Evolutionary conservation across 2,888 invertebrate genomes (phyloP).

Genomic region (Ptychoptera contaminata): DNA sequence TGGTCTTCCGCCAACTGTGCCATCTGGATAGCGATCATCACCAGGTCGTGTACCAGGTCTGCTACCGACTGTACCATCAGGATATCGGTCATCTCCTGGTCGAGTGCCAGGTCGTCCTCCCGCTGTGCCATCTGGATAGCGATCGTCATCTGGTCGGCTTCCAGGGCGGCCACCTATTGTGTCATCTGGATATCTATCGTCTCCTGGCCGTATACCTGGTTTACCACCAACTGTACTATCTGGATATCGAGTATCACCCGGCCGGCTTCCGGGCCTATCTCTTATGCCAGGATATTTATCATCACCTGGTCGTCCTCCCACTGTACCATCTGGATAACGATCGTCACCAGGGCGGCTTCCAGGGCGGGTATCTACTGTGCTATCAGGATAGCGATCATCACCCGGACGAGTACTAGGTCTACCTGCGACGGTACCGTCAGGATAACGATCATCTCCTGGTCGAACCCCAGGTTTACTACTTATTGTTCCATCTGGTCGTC

Average conservation of each 20-base stretch:
- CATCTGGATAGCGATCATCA: background rate
- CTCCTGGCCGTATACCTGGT: slow-evolving; percentile 9
- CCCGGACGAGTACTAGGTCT: background rate
- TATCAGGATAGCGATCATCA: background rate
- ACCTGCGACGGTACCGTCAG: background rate
- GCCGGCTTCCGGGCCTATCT: slow-evolving; percentile 1
- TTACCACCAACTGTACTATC: slow-evolving; percentile 7
- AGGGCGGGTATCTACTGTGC: background rate
- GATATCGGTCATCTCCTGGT: background rate
- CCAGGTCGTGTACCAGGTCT: slow-evolving; percentile 1
- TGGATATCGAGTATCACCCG: slow-evolving; percentile 4
- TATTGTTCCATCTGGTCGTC: background rate
- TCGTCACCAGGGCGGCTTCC: background rate
- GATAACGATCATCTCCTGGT: background rate
- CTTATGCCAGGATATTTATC: background rate
- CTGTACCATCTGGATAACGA: background rate
- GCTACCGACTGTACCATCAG: slow-evolving; percentile 7
- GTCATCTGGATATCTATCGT: slow-evolving; percentile 9
- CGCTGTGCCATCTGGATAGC: background rate
- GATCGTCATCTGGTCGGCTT: background rate
- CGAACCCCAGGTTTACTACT: background rate
- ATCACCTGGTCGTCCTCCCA: background rate
- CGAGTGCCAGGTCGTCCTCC: background rate
- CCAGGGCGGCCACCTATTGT: slow-evolving; percentile 4
- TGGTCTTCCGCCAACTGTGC: background rate